Evolutionary conservation across 2,797 vertebrate genomes (phyloP).

Genomic region (Scolopax bukidnonensis): DNA sequence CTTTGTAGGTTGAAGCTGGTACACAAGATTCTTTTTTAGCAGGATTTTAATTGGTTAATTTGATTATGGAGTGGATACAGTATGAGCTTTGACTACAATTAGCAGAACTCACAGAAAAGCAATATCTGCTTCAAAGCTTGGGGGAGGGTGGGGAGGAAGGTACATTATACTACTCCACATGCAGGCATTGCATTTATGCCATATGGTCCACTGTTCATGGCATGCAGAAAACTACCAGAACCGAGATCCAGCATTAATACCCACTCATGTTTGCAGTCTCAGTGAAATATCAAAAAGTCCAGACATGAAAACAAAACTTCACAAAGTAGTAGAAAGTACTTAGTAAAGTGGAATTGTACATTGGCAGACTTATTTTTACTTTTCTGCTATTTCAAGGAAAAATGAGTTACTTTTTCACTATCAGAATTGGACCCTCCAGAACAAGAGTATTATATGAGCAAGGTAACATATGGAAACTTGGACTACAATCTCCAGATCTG

Average conservation of each 20-base stretch:
- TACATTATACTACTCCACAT: not conserved
- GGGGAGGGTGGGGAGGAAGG: too few relatives aligned
- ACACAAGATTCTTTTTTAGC: not conserved
- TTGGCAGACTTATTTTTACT: not conserved
- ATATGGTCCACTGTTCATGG: accelerated
- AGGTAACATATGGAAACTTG: not conserved
- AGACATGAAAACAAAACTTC: not conserved
- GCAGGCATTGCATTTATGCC: not conserved
- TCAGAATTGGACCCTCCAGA: not conserved
- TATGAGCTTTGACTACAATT: not conserved
- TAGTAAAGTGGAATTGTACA: not conserved
- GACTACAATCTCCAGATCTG: not conserved
- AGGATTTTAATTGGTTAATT: not conserved
- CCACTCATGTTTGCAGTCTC: not conserved
- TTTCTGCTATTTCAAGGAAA: not conserved
- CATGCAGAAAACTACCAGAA: not conserved
- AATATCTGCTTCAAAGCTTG: not conserved
- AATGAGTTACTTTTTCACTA: not conserved
- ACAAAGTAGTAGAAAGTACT: not conserved
- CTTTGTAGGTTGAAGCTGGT: not conserved
- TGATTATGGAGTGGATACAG: not conserved
- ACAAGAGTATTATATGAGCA: not conserved
- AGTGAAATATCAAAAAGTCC: not conserved
- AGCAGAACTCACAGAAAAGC: not conserved
- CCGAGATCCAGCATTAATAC: not conserved